Evolutionary conservation across 2,113 vertebrate species (phyloP).

Genomic region (Cricetomys ansorgei): DNA sequence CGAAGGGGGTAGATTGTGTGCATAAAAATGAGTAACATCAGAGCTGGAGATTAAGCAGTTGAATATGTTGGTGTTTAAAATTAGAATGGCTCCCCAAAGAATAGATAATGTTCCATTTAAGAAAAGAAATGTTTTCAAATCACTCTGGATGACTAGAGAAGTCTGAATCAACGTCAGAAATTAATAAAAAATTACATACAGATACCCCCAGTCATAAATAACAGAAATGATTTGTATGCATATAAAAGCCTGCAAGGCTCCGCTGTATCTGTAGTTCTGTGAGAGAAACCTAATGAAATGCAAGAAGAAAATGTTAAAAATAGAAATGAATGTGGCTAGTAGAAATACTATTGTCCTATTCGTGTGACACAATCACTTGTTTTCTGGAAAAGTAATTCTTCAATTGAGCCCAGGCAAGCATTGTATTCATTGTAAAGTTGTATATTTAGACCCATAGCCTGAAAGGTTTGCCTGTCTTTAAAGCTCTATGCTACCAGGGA

Average conservation of each 20-base stretch:
- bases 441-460: slow-evolving; percentile 30
- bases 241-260: slow-evolving; percentile 64
- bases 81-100: slow-evolving; percentile 73
- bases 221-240: slow-evolving; percentile 54
- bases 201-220: slow-evolving; percentile 62
- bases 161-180: slow-evolving; percentile 74
- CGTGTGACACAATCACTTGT: slow-evolving; percentile 71
- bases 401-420: slow-evolving; percentile 68
- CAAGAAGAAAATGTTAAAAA: slow-evolving; percentile 60
- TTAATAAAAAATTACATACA: slow-evolving; percentile 63
- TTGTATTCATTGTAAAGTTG: slow-evolving; percentile 46
- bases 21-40: slow-evolving; percentile 77
- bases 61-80: slow-evolving; percentile 72
- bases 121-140: slow-evolving; percentile 73
- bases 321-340: slow-evolving; percentile 64
- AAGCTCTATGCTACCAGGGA: slow-evolving; percentile 15
- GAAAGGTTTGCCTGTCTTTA: slow-evolving; percentile 59
- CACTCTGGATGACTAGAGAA: slow-evolving; percentile 29
- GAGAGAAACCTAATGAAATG: slow-evolving; percentile 64
- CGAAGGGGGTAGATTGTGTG: slow-evolving; percentile 38
- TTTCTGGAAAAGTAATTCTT: slow-evolving; percentile 75
- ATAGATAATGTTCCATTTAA: slow-evolving; percentile 73
- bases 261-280: not conserved
- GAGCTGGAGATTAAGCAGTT: slow-evolving; percentile 66
- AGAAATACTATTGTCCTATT: slow-evolving; percentile 42